Percentiles rank a stretch among this genome's conserved stretches.
phyloP scores from a whole-genome alignment of 1,140 invertebrate species.

The Adelges cooleyi region DNA sequence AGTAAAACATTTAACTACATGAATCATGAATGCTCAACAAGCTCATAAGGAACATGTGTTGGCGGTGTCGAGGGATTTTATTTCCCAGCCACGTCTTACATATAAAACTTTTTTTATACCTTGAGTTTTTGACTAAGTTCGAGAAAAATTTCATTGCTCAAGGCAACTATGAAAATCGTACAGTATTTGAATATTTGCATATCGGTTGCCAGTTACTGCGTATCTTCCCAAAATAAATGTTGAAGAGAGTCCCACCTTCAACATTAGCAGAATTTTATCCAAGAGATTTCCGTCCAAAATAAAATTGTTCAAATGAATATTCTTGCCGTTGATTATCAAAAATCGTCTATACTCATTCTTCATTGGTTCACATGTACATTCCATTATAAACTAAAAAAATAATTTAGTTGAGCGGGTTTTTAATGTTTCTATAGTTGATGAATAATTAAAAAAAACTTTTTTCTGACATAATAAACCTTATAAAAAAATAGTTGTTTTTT shows the following conservation, averaged over 20 bases:
- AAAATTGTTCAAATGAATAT: constrained; percentile 5
- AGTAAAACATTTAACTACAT: too few relatives aligned
- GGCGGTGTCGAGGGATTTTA: constrained; percentile 90
- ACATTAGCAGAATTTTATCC: constrained; percentile 98
- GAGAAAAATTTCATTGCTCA: constrained; percentile 99
- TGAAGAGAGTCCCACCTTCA: constrained; percentile 94
- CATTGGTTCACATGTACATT: constrained; percentile 26
- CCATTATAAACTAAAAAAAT: constrained; percentile 11
- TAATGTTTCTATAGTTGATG: too few relatives aligned
- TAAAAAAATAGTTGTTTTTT: too few relatives aligned
- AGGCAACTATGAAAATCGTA: constrained; percentile 97
- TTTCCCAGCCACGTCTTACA: constrained; percentile 90
- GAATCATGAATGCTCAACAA: constrained; percentile 43
- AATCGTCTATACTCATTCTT: constrained; percentile 22
- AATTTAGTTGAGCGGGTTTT: too few relatives aligned
- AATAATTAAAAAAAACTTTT: too few relatives aligned
- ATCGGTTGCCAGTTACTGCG: constrained; percentile 98
- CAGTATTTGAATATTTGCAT: constrained; percentile 97
- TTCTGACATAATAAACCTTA: too few relatives aligned
- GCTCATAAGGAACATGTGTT: constrained; percentile 68
- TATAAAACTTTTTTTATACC: constrained; percentile 90
- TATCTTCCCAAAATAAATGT: constrained; percentile 99
- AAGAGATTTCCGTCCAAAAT: constrained; percentile 55
- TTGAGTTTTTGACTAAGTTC: constrained; percentile 98
- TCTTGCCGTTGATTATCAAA: constrained; percentile 5